Conservation (phyloP, 1,140 invertebrate genomes). For the Polyergus mexicanus region DNA sequence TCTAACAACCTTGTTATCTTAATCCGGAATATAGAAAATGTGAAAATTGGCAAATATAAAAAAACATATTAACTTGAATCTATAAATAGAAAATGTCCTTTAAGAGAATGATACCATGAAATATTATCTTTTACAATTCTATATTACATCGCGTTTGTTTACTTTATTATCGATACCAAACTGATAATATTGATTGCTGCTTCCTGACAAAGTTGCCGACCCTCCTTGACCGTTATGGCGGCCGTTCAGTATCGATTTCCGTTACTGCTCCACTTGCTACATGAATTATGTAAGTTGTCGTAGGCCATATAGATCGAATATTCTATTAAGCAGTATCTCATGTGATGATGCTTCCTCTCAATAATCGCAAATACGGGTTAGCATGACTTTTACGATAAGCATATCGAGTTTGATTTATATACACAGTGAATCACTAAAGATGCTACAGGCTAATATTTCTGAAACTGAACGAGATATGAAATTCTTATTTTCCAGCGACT, state of each 20-base stretch:
- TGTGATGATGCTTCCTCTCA: neutral
- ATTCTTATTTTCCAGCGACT: too few relatives aligned
- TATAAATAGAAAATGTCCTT: neutral
- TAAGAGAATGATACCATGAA: neutral
- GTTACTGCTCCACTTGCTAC: slow-evolving; percentile 56
- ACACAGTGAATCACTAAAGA: neutral
- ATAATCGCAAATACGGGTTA: neutral
- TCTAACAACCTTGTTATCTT: neutral
- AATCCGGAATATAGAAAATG: neutral
- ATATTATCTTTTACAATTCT: slow-evolving; percentile 10
- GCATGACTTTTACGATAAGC: neutral
- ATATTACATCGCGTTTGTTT: neutral
- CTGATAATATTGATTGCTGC: slow-evolving; percentile 20
- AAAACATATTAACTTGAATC: neutral
- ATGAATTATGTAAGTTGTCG: slow-evolving; percentile 63
- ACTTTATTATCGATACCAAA: slow-evolving; percentile 21
- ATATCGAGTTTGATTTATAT: neutral
- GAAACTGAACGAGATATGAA: too few relatives aligned
- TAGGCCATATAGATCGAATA: slow-evolving; percentile 32
- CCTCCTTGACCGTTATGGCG: slow-evolving; percentile 64
- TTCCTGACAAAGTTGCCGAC: slow-evolving; percentile 56
- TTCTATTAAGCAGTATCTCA: slow-evolving; percentile 27
- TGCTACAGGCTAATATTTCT: too few relatives aligned
- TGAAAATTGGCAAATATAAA: neutral
- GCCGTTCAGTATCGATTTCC: slow-evolving; percentile 58